Conservation (phyloP, 2,888 invertebrate genomes). For the Athalia circularis region DNA sequence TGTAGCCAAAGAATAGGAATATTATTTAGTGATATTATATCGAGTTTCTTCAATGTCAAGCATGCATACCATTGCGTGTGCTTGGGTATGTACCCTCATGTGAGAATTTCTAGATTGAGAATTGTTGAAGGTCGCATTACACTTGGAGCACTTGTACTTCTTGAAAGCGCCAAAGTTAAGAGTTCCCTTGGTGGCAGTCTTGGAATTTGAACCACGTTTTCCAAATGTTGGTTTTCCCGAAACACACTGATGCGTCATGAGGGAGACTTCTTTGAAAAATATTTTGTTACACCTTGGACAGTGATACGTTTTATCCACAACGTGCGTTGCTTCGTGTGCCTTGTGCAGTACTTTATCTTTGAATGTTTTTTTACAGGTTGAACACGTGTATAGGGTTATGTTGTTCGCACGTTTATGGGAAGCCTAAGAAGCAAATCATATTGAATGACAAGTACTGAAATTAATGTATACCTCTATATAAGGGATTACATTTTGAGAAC, state of each 20-base stretch:
- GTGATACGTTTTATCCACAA: constrained; percentile 65
- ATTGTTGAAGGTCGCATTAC: constrained; percentile 60
- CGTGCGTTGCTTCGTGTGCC: constrained; percentile 63
- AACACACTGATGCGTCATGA: constrained; percentile 64
- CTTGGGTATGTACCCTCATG: constrained; percentile 59
- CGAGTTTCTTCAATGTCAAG: neutral
- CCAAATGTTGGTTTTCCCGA: constrained; percentile 49
- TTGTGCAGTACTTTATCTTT: constrained; percentile 59
- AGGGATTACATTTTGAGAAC: no score
- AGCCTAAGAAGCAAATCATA: constrained; percentile 53
- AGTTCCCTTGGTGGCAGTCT: constrained; percentile 53
- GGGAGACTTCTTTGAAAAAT: constrained; percentile 67
- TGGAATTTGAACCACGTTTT: constrained; percentile 55
- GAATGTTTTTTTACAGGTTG: constrained; percentile 62
- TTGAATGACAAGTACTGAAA: neutral
- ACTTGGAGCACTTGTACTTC: constrained; percentile 62
- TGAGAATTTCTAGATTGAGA: constrained; percentile 64
- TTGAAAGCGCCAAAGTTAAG: constrained; percentile 52
- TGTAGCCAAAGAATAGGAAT: constrained; percentile 10
- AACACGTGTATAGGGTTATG: constrained; percentile 55
- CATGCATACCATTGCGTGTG: constrained; percentile 51
- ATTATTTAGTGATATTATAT: constrained; percentile 6
- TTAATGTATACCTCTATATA: neutral
- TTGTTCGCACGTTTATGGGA: constrained; percentile 61
- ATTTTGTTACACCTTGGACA: constrained; percentile 68